Evolutionary conservation across 2,113 vertebrate species (phyloP).

Genomic region (Pipa parva): DNA sequence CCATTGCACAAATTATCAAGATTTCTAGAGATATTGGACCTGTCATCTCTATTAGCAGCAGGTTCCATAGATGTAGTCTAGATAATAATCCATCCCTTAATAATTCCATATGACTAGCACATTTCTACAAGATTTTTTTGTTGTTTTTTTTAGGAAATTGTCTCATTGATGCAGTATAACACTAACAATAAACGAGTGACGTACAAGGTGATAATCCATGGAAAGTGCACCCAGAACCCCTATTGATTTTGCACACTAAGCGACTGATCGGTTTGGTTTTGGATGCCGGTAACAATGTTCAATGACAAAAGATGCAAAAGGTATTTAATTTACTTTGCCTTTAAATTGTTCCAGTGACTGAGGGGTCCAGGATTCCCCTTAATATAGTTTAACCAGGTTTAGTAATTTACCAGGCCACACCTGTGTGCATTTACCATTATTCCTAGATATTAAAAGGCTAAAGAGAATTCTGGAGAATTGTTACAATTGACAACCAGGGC

Average conservation of each 20-base stretch:
- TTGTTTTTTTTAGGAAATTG: not conserved
- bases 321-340: no score
- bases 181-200: conserved; percentile 3
- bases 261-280: conserved; percentile 20
- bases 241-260: conserved; percentile 20
- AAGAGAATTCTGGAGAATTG: no score
- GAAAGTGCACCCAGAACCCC: conserved; percentile 19
- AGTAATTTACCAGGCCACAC: no score
- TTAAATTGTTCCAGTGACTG: no score
- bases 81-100: not conserved
- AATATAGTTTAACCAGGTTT: no score
- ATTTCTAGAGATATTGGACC: not conserved
- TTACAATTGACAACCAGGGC: no score
- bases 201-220: not conserved
- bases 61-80: not conserved
- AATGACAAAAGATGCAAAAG: no score
- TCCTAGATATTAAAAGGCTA: no score
- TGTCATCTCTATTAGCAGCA: not conserved
- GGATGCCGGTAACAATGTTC: conserved; percentile 3
- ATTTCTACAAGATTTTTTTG: not conserved
- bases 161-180: not conserved
- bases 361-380: no score
- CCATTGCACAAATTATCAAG: not conserved
- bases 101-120: not conserved
- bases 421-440: no score